Evolutionary conservation across 2,113 vertebrate genomes (phyloP), one percentile per base, ranked within the genome.

Genomic region (Machaerirhynchus nigripectus): DNA sequence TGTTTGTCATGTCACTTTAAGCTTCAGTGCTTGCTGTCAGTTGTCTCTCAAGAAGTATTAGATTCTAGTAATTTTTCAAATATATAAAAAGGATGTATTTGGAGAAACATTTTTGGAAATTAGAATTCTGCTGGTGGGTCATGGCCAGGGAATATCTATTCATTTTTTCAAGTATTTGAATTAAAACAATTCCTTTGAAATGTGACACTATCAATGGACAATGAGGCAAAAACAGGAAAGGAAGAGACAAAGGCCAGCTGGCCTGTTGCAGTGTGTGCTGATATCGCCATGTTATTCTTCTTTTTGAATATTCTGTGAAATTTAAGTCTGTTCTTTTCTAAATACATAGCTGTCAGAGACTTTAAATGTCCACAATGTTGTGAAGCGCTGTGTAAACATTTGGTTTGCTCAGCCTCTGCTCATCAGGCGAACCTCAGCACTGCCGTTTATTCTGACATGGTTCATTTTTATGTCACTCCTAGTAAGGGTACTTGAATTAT

Each of bases 1-100:
- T 97, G 96, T 98, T 97, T 98, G 96, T 97, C 98, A 95, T 95
- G 95, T 98, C 96, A 95, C 74, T 97, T 98, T 98, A 95, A 91
- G 97, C 97, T 94, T 95, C 96, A 97, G 42, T 94, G 95, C 94
- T 90, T 93, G 84, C 96, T 97, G 97, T 96, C 97, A 98, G 96
- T 97, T 96, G 96, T 97, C 97, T 97, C 94, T 98, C 97, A 97
- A 95, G 95, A 97, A 97, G 97, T 96, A 97, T 97, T 95, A 96
- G 84, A 94, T 67, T 98, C 73, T 94, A 97, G 96, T 91, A 96
- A 94, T 93, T 97, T 97, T 96, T 95, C 91, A 95, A 97, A 97
- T 97, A 96, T 97, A 40, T 69, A 91, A 81, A 93, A 89, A 74
- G 13, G 4, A 74, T 47, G 10, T 68, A 71, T 67, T 75, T 81